Evolutionary conservation across 23 tunicate species (phyloP), one percentile per base, ranked within the genome.

Genomic region (Clavelina lepadiformis): DNA sequence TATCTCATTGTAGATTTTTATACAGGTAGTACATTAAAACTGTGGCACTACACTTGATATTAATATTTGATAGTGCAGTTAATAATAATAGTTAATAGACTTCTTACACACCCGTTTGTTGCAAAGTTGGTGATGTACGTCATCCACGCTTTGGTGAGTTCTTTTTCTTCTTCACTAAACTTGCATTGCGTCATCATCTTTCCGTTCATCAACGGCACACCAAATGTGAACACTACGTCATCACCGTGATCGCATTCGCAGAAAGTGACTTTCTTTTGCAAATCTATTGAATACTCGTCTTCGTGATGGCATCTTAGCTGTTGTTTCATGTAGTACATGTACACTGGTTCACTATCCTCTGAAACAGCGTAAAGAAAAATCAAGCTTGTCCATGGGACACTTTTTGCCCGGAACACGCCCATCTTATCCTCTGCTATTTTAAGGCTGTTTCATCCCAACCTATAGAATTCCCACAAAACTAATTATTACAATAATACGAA

Each of bases 81-180:
- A n/a, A n/a, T n/a, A n/a, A n/a, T n/a, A n/a, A n/a, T n/a, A n/a
- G n/a, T n/a, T n/a, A 7, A 5, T 7, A 7, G 38, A 59, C 5
- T 6, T n/a, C 3, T 31, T 3, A 44, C 70, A 5, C 33, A 74
- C 80, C 80, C 80, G 30, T 61, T 61, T 31, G 8, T 61, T n/a
- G 80, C 80, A 61, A 74, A 74, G 32, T 74, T 74, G 19, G 33
- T 46, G 21, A 74, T 46, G 46, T 74, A 74, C 44, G 61, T 61
- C 69, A 74, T 61, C 80, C 80, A 74, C 21, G 61, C 51, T 30
- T 21, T 61, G 24, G 46, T 61, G 19, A 74, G 24, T 4, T 38
- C 60, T 46, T 74, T 74, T 21, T 74, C 80, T 11, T 74, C 60
- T 31, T 46, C 46, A 33, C 47, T 69, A 28, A 69, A 69, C 18